Evolutionary conservation across 2,113 vertebrate species (phyloP), one percentile per base, ranked within the genome.

Genomic region (Pygathrix nemaeus): DNA sequence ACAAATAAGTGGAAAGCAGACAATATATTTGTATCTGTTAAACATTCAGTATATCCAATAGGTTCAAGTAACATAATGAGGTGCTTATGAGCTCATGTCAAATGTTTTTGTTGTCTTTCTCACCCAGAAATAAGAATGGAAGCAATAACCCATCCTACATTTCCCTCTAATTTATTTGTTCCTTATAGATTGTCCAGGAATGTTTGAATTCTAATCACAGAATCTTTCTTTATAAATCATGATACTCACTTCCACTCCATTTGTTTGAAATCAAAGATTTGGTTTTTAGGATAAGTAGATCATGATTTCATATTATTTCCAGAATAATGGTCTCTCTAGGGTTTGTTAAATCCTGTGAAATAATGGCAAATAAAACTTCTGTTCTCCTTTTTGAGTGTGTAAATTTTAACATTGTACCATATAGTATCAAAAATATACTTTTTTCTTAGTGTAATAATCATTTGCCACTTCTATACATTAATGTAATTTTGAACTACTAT

Each of bases 271-370:
- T 68, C 30, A 64, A 78, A 87, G 25, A 59, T 57, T 94, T 61
- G 27, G 84, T 75, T 68, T 38, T 94, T 94, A 75, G n/a, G 83
- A 79, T 80, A 91, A 85, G 17, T 5, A 93, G 82, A 83, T 73
- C 45, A 43, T 52, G 30, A 93, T 75, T 79, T 94, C 43, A 55
- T 87, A 40, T 73, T 76, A 88, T 87, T 64, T 75, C 16, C 27
- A 55, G 45, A 70, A 38, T 93, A 88, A 75, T 94, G 90, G 93
- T 55, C 61, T 95, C 45, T 55, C 4, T 5, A 20, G 55, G 6
- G 5, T 73, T 94, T 89, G 12, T 45, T 72, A 97, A 89, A 83
- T 70, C 27, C 43, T 88, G 0, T 43, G 40, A 85, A 96, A 90
- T 40, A 91, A 79, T 94, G 45, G 4, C 30, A 93, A 91, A 57